Conservation (phyloP, 2,797 vertebrate genomes). For the Hydrolagus colliei region DNA sequence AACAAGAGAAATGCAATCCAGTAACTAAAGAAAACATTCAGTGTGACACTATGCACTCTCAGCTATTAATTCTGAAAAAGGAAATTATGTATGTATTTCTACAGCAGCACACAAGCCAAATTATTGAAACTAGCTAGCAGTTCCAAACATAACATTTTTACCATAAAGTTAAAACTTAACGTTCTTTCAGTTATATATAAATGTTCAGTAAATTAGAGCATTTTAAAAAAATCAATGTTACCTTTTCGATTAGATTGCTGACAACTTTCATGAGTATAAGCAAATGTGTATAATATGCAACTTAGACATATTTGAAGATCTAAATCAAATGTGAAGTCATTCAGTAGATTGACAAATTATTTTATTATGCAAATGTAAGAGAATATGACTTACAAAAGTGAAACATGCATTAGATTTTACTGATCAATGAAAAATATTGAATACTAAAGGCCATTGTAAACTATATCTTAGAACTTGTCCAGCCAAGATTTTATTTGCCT, state of each 20-base stretch:
- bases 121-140: no score
- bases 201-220: background rate
- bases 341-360: background rate
- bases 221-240: background rate
- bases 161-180: background rate
- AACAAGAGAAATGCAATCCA: background rate
- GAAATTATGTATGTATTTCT: background rate
- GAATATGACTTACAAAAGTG: slow-evolving; percentile 8
- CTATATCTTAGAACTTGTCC: background rate
- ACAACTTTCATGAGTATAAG: background rate
- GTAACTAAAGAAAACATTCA: background rate
- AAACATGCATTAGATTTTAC: background rate
- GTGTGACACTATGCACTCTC: background rate
- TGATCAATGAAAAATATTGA: background rate
- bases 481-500: background rate
- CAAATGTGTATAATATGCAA: background rate
- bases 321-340: background rate
- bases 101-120: background rate
- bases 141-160: no score
- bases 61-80: background rate
- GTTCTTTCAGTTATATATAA: background rate
- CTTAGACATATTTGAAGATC: background rate
- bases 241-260: background rate
- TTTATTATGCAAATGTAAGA: background rate
- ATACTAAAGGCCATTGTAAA: background rate